Base-by-base conservation (phyloP, 2,113 vertebrate genomes). In the Machaerirhynchus nigripectus region DNA sequence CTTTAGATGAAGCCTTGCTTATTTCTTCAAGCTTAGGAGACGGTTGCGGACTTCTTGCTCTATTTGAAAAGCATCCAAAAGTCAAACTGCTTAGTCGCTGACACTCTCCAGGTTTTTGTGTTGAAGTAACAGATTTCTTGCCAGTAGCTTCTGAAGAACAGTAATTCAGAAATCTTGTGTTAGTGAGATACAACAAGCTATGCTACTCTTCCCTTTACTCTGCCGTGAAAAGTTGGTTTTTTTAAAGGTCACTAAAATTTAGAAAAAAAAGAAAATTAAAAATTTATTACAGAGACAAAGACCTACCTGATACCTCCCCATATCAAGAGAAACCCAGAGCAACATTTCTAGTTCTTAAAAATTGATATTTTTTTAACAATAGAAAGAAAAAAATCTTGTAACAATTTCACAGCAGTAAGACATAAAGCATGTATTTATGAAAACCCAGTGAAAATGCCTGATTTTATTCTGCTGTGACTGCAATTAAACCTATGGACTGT, bases 41-140 rank as follows among this genome's bases (percentile, higher is more conserved):
- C 7, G 98, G 98, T 90, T 99, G 98, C 35, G 99, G 98, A 88
- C 97, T 99, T 97, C 98, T 99, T 87, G 98, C 98, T 97, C 98
- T 98, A 84, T 99, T 98, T 80, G 98, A 98, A 96, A 99, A 99
- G 94, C 99, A 99, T 83, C 99, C 99, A 57, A 99, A 99, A 11
- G 99, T 99, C 96, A 99, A 98, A 95, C 98, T 98, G 97, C 99
- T 99, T 61, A 99, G 98, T 27, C 98, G 98, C 89, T 99, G 99
- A 53, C 99, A 99, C 87, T 99, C 98, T 4, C 97, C 98, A 20
- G 98, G 97, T 80, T 98, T 98, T 61, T 98, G 93, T 50, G 96
- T 33, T 64, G 95, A 92, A 49, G 94, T 82, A 52, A 89, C 69
- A n/a, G 94, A 96, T 35, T 97, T 97, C 97, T 98, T 99, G 84